A percentile compares a stretch with the other conserved stretches of the same genome.
phyloP scores from a whole-genome alignment of 1,140 invertebrate species.

The Calliphora vicina region DNA sequence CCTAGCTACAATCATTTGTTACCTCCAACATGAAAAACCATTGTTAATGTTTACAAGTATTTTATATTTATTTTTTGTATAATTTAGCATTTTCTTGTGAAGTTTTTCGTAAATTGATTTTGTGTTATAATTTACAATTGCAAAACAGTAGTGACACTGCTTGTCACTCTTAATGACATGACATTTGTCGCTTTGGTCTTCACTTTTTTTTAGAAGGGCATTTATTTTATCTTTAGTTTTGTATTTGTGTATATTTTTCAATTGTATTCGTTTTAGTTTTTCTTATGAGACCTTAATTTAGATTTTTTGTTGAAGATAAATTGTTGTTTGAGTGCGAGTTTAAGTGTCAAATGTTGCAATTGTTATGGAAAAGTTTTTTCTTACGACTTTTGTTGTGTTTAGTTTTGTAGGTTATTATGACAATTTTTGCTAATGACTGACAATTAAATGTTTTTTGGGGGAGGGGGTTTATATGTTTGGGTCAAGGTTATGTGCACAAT shows the following conservation, averaged over 20 bases:
- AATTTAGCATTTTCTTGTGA: background rate
- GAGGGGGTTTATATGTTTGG: too few relatives aligned
- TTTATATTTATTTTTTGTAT: background rate
- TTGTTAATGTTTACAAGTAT: background rate
- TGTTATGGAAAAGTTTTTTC: background rate
- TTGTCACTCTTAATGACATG: background rate
- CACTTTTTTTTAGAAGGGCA: background rate
- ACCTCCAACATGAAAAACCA: background rate
- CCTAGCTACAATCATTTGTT: background rate
- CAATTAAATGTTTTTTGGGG: too few relatives aligned
- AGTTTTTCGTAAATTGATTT: background rate
- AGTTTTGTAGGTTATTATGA: background rate
- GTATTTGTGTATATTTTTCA: background rate
- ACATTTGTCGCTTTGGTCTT: background rate
- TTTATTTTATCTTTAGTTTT: background rate
- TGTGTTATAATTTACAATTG: background rate
- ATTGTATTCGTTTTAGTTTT: background rate
- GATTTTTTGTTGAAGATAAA: background rate
- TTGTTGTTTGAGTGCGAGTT: background rate
- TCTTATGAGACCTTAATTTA: background rate
- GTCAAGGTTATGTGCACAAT: too few relatives aligned
- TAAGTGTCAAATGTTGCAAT: background rate
- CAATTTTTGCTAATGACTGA: background rate
- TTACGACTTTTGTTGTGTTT: background rate
- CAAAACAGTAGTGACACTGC: constrained; percentile 3